phyloP scores from a whole-genome alignment of 2,888 invertebrate species.

The Apamea epomidion region DNA sequence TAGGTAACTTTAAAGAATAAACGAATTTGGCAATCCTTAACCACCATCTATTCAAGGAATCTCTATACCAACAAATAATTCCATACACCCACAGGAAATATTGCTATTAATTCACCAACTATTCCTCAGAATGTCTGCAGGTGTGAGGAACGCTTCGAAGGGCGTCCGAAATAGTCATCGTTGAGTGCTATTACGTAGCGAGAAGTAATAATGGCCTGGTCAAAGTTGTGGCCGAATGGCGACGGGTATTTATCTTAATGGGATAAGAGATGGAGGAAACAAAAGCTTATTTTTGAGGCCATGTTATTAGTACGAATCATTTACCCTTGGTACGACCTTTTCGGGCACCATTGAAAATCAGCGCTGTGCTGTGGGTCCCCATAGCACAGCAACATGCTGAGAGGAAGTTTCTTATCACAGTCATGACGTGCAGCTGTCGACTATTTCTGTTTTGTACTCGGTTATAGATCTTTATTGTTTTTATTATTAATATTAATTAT shows the following conservation, averaged over 20 bases:
- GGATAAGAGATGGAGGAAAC: background rate
- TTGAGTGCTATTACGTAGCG: constrained; percentile 59
- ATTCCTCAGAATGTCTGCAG: constrained; percentile 54
- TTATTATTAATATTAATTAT: no score
- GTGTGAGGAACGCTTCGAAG: constrained; percentile 61
- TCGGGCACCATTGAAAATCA: no score
- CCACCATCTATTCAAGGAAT: background rate
- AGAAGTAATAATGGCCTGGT: constrained; percentile 49
- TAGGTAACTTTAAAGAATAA: background rate
- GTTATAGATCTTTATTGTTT: no score
- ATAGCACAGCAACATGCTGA: no score
- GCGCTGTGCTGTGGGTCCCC: no score
- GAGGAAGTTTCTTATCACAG: no score
- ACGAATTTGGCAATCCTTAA: background rate
- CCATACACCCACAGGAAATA: constrained; percentile 16
- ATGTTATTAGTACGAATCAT: no score
- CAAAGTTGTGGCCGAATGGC: constrained; percentile 52
- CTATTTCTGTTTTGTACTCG: no score
- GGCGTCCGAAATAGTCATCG: constrained; percentile 56
- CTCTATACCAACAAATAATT: background rate
- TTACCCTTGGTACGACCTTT: no score
- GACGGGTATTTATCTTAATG: constrained; percentile 54
- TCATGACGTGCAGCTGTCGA: no score
- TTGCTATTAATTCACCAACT: constrained; percentile 59
- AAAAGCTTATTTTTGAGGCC: background rate